Percentiles rank a stretch among this genome's conserved stretches.
Conservation (phyloP, 2,797 vertebrate species). For the Eupleurogrammus muticus region DNA sequence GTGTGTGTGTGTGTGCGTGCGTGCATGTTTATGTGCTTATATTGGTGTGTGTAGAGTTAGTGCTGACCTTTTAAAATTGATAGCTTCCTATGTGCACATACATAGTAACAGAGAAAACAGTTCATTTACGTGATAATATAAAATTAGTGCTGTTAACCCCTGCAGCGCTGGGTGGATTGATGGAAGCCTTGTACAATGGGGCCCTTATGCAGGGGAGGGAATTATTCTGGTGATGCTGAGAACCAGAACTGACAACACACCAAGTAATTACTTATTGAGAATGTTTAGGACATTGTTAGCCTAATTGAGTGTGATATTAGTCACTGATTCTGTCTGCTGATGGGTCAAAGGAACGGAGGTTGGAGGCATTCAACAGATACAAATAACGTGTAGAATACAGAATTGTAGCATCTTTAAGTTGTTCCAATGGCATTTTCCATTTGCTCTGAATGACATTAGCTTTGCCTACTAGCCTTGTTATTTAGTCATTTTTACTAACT, state of each 20-base stretch:
- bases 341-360: not conserved
- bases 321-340: not conserved
- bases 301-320: not conserved
- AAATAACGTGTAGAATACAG: not conserved
- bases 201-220: conserved; percentile 53
- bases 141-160: conserved; percentile 67
- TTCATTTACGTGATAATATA: conserved; percentile 47
- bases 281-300: not conserved
- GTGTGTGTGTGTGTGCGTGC: not conserved
- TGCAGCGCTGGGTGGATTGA: conserved; percentile 51
- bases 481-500: too few species aligned
- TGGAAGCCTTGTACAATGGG: conserved; percentile 41
- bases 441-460: not conserved
- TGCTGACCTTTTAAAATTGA: conserved; percentile 64
- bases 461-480: too few species aligned
- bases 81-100: conserved; percentile 72
- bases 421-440: not conserved
- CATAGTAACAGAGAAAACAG: conserved; percentile 53
- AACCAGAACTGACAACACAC: conserved; percentile 40
- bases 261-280: conserved; percentile 23
- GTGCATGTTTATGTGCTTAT: conserved; percentile 3
- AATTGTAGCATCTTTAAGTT: not conserved
- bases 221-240: conserved; percentile 42
- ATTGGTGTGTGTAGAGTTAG: conserved; percentile 18
- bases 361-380: not conserved